A percentile compares a stretch with the other conserved stretches of the same genome.
Conservation (phyloP, 2,113 vertebrate genomes). For the Tragelaphus imberbis region DNA sequence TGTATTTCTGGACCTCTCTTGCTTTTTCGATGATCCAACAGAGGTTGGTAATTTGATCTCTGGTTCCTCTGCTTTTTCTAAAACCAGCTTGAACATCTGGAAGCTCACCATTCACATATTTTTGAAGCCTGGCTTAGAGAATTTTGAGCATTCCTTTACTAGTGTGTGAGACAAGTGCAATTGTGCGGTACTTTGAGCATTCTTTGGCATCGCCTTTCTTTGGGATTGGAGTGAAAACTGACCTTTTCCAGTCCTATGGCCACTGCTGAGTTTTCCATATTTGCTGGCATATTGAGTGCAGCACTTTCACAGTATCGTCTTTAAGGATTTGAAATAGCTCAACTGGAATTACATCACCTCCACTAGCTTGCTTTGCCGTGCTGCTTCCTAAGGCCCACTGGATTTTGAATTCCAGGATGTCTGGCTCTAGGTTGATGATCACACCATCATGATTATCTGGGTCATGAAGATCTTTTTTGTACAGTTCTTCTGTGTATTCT, state of each 20-base stretch:
- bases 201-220: background rate
- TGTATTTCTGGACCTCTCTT: background rate
- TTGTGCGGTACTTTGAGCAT: accelerated
- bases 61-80: background rate
- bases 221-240: background rate
- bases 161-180: background rate
- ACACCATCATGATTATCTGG: background rate
- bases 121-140: background rate
- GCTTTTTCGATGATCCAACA: background rate
- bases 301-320: background rate
- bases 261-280: background rate
- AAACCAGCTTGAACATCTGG: background rate
- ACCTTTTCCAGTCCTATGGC: background rate
- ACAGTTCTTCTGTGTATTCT: background rate
- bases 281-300: background rate
- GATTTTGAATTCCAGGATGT: background rate
- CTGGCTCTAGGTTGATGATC: background rate
- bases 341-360: background rate
- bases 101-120: background rate
- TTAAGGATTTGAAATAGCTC: background rate
- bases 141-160: background rate
- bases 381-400: background rate
- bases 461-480: background rate
- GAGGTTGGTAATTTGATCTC: background rate
- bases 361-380: background rate